These are phyloP conservation scores for Zootermopsis nevadensis DNA, from an alignment of 2,888 invertebrate genomes.

Conservation along the genomic window DNA sequence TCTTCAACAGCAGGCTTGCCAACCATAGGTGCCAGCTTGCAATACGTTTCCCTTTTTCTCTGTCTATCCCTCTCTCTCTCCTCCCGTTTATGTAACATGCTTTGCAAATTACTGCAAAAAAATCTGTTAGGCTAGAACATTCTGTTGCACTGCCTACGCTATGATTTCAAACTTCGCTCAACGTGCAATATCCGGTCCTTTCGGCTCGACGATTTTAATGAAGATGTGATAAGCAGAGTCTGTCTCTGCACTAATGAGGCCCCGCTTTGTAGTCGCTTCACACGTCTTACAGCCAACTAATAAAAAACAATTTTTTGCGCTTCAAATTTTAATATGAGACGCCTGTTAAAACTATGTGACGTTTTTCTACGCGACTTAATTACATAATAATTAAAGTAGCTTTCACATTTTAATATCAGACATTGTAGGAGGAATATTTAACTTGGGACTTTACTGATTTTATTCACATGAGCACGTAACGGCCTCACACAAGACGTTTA, in stretches of 20 bases:
- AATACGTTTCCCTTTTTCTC: slow-evolving; percentile 12
- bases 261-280: not conserved
- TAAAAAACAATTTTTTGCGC: slow-evolving; percentile 5
- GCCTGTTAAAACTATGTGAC: too few relatives aligned
- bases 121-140: not conserved
- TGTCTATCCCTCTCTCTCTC: not conserved
- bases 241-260: not conserved
- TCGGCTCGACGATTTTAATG: not conserved
- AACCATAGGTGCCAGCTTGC: slow-evolving; percentile 26
- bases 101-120: slow-evolving; percentile 34
- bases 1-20: not conserved
- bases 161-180: not conserved
- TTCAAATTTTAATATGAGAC: not conserved
- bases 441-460: too few relatives aligned
- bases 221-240: not conserved
- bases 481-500: too few relatives aligned
- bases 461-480: too few relatives aligned
- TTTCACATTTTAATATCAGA: not conserved
- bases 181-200: not conserved
- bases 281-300: not conserved
- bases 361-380: not conserved
- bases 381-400: not conserved
- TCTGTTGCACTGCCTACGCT: not conserved
- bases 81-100: slow-evolving; percentile 25
- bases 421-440: too few relatives aligned